These are phyloP conservation scores for Odontomyia ornata DNA, from an alignment of 2,888 invertebrate species.

Conservation along the genomic window DNA sequence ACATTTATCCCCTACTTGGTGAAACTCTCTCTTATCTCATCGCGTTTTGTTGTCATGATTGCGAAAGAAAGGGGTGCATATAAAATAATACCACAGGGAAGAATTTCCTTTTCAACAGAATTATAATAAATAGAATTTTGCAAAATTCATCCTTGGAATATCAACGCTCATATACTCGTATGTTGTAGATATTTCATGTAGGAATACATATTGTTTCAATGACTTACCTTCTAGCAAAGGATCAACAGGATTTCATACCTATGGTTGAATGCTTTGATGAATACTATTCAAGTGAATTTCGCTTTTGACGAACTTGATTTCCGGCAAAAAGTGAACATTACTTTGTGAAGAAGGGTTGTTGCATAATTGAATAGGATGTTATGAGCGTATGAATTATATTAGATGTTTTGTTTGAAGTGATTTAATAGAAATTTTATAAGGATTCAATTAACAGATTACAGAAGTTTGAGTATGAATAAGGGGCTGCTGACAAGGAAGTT, in stretches of 20 bases:
- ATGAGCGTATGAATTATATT: neutral
- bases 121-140: conserved; percentile 36
- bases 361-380: neutral
- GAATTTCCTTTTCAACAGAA: conserved; percentile 8
- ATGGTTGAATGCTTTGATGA: too few relatives aligned
- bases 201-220: neutral
- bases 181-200: neutral
- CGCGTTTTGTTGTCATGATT: neutral
- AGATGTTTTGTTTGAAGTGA: neutral
- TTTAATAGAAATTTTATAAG: conserved; percentile 10
- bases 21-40: too few relatives aligned
- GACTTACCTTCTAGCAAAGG: too few relatives aligned
- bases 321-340: neutral
- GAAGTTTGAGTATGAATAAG: too few relatives aligned
- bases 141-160: neutral
- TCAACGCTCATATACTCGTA: neutral
- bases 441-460: neutral
- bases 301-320: neutral
- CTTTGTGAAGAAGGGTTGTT: neutral
- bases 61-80: conserved; percentile 23
- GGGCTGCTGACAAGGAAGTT: too few relatives aligned
- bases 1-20: too few relatives aligned
- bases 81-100: conserved; percentile 15
- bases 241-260: too few relatives aligned
- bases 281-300: neutral